Conservation (phyloP, 2,797 vertebrate genomes). For the Poeciliopsis turneri region DNA sequence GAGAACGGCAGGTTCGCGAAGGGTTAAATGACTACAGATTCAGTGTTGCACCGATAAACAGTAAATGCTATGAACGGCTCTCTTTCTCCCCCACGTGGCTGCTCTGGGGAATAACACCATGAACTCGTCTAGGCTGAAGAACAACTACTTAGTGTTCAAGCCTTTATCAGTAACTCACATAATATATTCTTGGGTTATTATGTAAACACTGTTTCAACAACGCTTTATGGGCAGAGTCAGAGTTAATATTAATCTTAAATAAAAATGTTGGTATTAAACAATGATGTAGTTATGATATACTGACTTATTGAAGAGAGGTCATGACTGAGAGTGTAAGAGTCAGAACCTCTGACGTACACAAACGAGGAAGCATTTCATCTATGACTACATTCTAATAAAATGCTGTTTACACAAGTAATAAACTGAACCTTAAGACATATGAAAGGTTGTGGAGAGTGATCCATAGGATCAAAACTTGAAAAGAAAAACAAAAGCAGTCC, state of each 20-base stretch:
- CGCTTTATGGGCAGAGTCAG: background rate
- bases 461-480: background rate
- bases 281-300: background rate
- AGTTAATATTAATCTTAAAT: background rate
- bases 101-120: constrained; percentile 20
- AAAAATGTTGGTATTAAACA: background rate
- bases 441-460: constrained; percentile 16
- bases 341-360: constrained; percentile 4
- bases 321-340: background rate
- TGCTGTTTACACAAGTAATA: background rate
- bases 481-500: background rate
- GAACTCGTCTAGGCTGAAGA: constrained; percentile 14
- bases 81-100: constrained; percentile 62
- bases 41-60: constrained; percentile 21
- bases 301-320: background rate
- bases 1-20: constrained; percentile 25
- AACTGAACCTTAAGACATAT: background rate
- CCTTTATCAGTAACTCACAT: background rate
- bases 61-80: constrained; percentile 7
- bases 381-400: constrained; percentile 9
- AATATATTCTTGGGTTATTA: background rate
- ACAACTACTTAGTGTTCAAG: background rate
- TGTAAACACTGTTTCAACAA: background rate
- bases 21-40: constrained; percentile 16
- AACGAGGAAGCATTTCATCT: constrained; percentile 19